Evolutionary conservation across 2,888 invertebrate species (phyloP), one percentile per base, ranked within the genome.

Genomic region (Phortica magna): DNA sequence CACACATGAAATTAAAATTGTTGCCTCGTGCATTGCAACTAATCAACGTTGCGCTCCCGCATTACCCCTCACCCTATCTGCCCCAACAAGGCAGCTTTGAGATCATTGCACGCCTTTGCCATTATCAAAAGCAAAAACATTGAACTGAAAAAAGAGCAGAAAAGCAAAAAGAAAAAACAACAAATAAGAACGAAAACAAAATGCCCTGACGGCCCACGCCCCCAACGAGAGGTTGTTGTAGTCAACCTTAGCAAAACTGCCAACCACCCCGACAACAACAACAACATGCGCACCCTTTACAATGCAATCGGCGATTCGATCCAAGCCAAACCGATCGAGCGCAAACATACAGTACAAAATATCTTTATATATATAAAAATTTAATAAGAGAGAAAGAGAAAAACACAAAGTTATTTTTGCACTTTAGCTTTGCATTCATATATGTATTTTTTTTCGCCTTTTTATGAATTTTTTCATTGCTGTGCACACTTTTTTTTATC

Each of bases 401-500:
- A 48, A 48, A 48, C 9, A 48, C 7, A 48, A 31, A 4, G 31
- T 48, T 48, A 14, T 12, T 14, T 48, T 48, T 48, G 48, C 48
- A 48, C 48, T 48, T 48, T 31, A 3, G 48, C 48, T 9, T 48
- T n/a, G n/a, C n/a, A n/a, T n/a, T n/a, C n/a, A n/a, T n/a, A n/a
- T n/a, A n/a, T n/a, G n/a, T n/a, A n/a, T n/a, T 48, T 48, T 48
- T 48, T 12, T 6, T 48, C 9, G 3, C 9, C 9, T 48, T 48
- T 48, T 48, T 48, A 48, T 48, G 7, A 6, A 48, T 48, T 48
- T 48, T 48, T 48, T 73, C 61, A 73, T 81, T 79, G 78, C 79
- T 85, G 79, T 79, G 81, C 83, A 77, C 80, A 79, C 85, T 85
- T 85, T 79, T 80, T 82, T 90, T 90, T 90, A 89, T 91, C 91